Evolutionary conservation across 2,113 vertebrate species (phyloP).

Genomic region (Perccottus glenii): DNA sequence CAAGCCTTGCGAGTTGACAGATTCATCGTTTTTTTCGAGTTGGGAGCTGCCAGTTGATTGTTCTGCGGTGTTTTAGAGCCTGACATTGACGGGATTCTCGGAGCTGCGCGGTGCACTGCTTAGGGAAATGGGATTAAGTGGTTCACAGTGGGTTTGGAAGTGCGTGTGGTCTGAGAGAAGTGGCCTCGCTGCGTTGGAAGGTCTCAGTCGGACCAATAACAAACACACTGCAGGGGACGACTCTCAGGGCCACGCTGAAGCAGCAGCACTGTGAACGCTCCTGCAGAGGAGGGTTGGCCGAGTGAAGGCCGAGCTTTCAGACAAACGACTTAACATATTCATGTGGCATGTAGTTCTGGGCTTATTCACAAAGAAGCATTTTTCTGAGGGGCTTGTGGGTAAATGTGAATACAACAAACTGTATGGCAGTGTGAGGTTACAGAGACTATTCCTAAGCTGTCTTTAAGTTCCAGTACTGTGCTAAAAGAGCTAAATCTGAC

Average conservation of each 20-base stretch:
- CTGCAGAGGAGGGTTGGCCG: no score
- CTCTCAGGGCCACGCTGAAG: conserved; percentile 8
- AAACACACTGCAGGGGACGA: conserved; percentile 32
- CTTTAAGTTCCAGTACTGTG: no score
- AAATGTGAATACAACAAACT: no score
- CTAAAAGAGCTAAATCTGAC: no score
- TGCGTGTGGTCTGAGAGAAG: conserved; percentile 40
- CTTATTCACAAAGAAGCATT: no score
- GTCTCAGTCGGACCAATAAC: conserved; percentile 40
- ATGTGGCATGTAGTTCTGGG: no score
- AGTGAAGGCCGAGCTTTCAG: no score
- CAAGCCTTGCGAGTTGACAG: conserved; percentile 47
- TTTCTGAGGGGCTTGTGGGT: no score
- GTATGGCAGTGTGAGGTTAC: no score
- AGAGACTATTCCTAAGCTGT: no score
- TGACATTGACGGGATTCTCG: conserved; percentile 70
- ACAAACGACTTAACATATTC: no score
- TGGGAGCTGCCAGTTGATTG: conserved; percentile 67
- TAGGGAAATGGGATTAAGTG: conserved; percentile 70
- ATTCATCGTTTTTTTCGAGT: conserved; percentile 66
- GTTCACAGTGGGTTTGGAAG: conserved; percentile 21
- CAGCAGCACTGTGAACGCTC: background rate
- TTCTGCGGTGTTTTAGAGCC: conserved; percentile 66
- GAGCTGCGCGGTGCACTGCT: conserved; percentile 57
- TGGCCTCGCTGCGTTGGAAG: conserved; percentile 21